A percentile compares a stretch with the other conserved stretches of the same genome.
Conservation (phyloP, 2,888 invertebrate species). For the Netelia virgata region DNA sequence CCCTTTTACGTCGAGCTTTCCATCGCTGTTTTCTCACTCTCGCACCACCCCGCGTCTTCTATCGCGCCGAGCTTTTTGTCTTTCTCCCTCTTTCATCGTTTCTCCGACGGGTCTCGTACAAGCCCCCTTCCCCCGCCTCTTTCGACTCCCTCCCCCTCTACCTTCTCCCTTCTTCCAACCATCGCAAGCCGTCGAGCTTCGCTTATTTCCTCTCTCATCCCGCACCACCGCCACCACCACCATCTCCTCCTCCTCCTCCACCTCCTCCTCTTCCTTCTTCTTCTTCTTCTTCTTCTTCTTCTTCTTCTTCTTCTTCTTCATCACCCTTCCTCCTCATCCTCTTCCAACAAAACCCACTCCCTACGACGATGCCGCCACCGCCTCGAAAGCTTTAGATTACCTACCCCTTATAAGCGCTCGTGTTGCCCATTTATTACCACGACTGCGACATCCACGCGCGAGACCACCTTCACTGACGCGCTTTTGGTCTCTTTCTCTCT, state of each 20-base stretch:
- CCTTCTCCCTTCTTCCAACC: conserved; percentile 52
- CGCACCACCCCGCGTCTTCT: conserved; percentile 46
- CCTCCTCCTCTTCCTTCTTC: conserved; percentile 53
- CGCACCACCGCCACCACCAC: conserved; percentile 20
- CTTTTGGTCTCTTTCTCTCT: conserved; percentile 48
- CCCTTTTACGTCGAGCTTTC: conserved; percentile 37
- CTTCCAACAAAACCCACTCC: conserved; percentile 22
- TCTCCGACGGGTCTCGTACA: conserved; percentile 30
- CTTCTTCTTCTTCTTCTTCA: conserved; percentile 46
- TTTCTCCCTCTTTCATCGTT: conserved; percentile 66
- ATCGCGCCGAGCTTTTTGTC: conserved; percentile 15
- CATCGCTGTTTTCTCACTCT: conserved; percentile 45
- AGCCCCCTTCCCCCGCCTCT: neutral
- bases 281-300: conserved; percentile 13
- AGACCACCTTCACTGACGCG: conserved; percentile 71
- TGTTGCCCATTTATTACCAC: conserved; percentile 84
- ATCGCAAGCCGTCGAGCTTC: conserved; percentile 25
- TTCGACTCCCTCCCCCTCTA: conserved; percentile 32
- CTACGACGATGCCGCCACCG: conserved; percentile 72
- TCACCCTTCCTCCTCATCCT: conserved; percentile 51
- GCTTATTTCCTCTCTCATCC: conserved; percentile 68
- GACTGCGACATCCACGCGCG: conserved; percentile 76
- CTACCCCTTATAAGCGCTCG: conserved; percentile 84
- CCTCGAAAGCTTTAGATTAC: conserved; percentile 83
- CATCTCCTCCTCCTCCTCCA: too few relatives aligned